Percentiles rank a stretch among this genome's conserved stretches.
Evolutionary conservation across 2,113 vertebrate species (phyloP).

Genomic region (Corythaixoides concolor): DNA sequence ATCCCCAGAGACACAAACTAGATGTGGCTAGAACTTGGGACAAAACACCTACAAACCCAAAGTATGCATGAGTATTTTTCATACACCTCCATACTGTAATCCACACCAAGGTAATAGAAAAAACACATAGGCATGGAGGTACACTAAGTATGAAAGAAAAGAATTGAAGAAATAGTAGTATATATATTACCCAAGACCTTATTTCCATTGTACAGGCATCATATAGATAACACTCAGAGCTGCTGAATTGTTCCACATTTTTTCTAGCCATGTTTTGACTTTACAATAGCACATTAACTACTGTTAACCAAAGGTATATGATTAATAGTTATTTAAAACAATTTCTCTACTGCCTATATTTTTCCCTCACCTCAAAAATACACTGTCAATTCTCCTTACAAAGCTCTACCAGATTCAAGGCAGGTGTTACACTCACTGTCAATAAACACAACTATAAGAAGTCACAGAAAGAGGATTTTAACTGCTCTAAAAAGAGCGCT

Average conservation of each 20-base stretch:
- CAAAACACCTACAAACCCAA: background rate
- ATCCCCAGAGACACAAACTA: background rate
- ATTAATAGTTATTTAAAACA: background rate
- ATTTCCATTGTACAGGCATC: background rate
- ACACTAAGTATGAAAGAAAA: background rate
- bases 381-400: background rate
- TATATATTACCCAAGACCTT: background rate
- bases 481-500: background rate
- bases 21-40: background rate
- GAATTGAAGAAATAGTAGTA: background rate
- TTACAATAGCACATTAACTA: background rate
- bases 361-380: background rate
- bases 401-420: background rate
- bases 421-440: background rate
- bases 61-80: rapidly evolving
- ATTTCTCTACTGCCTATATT: background rate
- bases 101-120: background rate
- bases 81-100: background rate
- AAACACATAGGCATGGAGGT: background rate
- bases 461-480: background rate
- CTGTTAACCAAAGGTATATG: background rate
- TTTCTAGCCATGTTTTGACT: background rate
- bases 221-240: background rate
- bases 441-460: background rate
- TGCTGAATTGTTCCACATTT: background rate